Evolutionary conservation across 1,140 invertebrate species (phyloP).

Genomic region (Eumaeus atala): DNA sequence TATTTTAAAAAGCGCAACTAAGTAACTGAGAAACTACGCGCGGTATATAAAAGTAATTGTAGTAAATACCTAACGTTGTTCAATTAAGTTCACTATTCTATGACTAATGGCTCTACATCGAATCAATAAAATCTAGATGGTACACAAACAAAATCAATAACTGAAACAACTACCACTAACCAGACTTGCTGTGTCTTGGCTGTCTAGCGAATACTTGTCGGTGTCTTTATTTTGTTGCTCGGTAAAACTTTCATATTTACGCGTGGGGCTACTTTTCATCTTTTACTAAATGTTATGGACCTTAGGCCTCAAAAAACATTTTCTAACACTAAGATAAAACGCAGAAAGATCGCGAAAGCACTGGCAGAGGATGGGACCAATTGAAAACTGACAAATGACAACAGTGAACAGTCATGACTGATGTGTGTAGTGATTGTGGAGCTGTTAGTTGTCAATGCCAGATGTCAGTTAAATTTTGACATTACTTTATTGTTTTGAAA

Average conservation of each 20-base stretch:
- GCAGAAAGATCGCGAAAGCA: slow-evolving; percentile 38
- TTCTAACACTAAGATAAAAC: slow-evolving; percentile 45
- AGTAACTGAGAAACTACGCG: neutral
- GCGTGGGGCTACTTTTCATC: slow-evolving; percentile 71
- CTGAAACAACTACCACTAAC: slow-evolving; percentile 55
- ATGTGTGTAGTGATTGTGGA: neutral
- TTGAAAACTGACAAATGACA: slow-evolving; percentile 20
- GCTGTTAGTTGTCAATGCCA: neutral
- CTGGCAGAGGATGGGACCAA: slow-evolving; percentile 27
- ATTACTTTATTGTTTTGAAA: neutral
- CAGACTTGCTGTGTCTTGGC: slow-evolving; percentile 71
- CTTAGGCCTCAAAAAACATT: slow-evolving; percentile 60
- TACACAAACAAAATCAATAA: slow-evolving; percentile 73
- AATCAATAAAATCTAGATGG: slow-evolving; percentile 61
- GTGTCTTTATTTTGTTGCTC: slow-evolving; percentile 63
- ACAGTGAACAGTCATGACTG: too few species aligned
- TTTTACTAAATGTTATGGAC: slow-evolving; percentile 50
- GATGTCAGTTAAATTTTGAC: neutral
- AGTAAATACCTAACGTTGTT: neutral
- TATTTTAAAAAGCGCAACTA: neutral
- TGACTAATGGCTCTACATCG: slow-evolving; percentile 30
- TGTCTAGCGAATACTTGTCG: slow-evolving; percentile 69
- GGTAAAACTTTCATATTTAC: slow-evolving; percentile 71
- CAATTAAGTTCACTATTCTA: slow-evolving; percentile 19
- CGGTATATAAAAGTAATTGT: neutral